Percentiles rank a stretch among this genome's conserved stretches.
These are phyloP conservation scores for Formica exsecta DNA, from an alignment of 1,140 invertebrate genomes.

Conservation along the genomic window DNA sequence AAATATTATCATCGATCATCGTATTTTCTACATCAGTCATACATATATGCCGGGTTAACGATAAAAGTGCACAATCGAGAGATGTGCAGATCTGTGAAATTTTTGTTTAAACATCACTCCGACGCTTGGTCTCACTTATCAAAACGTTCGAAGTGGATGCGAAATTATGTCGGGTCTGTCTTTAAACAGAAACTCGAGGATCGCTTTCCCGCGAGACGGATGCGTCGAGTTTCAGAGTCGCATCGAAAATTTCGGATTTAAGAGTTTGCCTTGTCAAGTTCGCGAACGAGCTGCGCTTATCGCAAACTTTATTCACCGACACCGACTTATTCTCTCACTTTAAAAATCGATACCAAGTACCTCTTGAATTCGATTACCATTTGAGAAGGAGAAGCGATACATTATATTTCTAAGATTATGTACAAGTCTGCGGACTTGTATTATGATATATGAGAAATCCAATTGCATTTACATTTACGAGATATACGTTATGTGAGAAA, in stretches of 20 bases:
- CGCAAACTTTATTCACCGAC: constrained; percentile 49
- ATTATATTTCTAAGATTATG: not conserved
- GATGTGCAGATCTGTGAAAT: not conserved
- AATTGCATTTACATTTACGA: not conserved
- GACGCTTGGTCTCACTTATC: constrained; percentile 25
- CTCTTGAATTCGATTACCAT: not conserved
- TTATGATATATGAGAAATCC: not conserved
- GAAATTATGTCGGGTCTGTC: constrained; percentile 36
- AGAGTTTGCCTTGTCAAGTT: constrained; percentile 48
- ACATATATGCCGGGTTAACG: constrained; percentile 4
- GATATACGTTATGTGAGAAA: not conserved
- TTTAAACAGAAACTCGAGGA: constrained; percentile 2
- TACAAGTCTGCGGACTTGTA: not conserved
- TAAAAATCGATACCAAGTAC: constrained; percentile 22
- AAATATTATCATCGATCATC: not conserved
- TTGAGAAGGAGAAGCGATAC: not conserved
- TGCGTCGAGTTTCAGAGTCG: constrained; percentile 41
- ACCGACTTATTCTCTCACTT: constrained; percentile 30
- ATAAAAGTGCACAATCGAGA: not conserved
- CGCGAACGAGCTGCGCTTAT: constrained; percentile 1
- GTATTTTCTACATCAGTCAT: not conserved
- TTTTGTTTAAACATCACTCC: constrained; percentile 40
- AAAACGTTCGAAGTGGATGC: constrained; percentile 18
- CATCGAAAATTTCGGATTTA: constrained; percentile 61
- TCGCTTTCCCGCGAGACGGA: constrained; percentile 48